phyloP scores from a whole-genome alignment of 2,888 invertebrate genomes.

The Ochropleura plecta region DNA sequence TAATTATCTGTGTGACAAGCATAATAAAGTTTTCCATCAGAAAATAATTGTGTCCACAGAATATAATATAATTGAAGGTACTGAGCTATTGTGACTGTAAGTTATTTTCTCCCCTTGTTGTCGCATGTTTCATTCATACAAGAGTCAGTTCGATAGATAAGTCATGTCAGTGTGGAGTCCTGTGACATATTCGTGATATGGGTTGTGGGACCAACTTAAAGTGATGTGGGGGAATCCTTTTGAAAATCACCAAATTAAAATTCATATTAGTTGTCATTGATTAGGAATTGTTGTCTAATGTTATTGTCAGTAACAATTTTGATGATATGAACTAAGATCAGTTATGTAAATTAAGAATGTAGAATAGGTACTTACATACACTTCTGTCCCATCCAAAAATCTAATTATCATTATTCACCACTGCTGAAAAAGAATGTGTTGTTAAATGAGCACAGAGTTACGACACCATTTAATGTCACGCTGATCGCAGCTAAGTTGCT shows the following conservation, averaged over 20 bases:
- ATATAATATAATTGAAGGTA: neutral
- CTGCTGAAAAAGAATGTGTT: neutral
- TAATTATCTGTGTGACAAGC: neutral
- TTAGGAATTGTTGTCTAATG: neutral
- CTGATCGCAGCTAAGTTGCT: neutral
- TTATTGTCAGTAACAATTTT: neutral
- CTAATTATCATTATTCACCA: too few relatives aligned
- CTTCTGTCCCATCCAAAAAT: neutral
- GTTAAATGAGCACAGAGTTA: neutral
- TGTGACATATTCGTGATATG: conserved; percentile 35
- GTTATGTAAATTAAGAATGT: neutral
- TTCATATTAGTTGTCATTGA: neutral
- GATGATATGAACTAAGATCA: neutral
- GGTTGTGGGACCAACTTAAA: conserved; percentile 21
- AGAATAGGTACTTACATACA: neutral
- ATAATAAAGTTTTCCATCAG: neutral
- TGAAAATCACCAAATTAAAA: conserved; percentile 10
- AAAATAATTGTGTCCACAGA: neutral
- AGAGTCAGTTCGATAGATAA: conserved; percentile 16
- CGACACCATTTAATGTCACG: neutral
- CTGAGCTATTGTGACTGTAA: neutral
- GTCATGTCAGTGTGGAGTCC: conserved; percentile 11
- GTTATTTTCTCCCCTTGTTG: conserved; percentile 5
- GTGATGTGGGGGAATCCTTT: conserved; percentile 8
- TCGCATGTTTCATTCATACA: conserved; percentile 15